Base-by-base conservation (phyloP, 1,140 invertebrate species). In the Araneus ventricosus region DNA sequence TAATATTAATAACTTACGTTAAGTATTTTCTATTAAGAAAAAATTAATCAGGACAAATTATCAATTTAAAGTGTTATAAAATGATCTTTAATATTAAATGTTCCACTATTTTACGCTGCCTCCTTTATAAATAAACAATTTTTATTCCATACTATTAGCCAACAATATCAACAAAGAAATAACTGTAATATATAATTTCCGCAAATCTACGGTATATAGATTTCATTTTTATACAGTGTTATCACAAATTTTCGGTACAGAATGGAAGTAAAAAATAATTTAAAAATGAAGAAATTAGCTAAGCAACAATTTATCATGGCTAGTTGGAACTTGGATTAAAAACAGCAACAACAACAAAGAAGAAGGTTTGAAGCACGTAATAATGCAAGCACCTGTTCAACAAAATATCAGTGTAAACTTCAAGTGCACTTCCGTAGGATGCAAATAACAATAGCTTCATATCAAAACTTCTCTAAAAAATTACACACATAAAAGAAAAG, bases 361-460 rank as follows among this genome's bases (percentile, higher is more conserved):
- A 14, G 27, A 34, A 14, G 27, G 63, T 14, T 27, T 30, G 63
- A 27, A 67, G 6, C n/a, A 67, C n/a, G 27, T 75, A 75, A 75
- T 17, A 34, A 75, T 17, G 37, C 34, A 30, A 34, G n/a, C 70
- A 75, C 70, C 70, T 75, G 70, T 75, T 75, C 70, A 75, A 37
- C 70, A 75, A 75, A 75, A 75, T 75, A 75, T 75, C 70, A 37
- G 17, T 3, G 17, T 37, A 75, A 37, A 34, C 3, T 37, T 84
- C 82, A 57, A 6, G 41, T 45, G 39, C 82, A 84, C 22, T 84
- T 84, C 82, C 82, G 82, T n/a, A 24, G n/a, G 82, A 24, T 52
- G 34, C 30, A 24, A 84, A 84, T 22, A 84, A 84, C 82, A 84
- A 84, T 84, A 34, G 39, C 82, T 27, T 20, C 70, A 17, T 20